Evolutionary conservation across 1,140 invertebrate species (phyloP).

Genomic region (Nylanderia fulva): DNA sequence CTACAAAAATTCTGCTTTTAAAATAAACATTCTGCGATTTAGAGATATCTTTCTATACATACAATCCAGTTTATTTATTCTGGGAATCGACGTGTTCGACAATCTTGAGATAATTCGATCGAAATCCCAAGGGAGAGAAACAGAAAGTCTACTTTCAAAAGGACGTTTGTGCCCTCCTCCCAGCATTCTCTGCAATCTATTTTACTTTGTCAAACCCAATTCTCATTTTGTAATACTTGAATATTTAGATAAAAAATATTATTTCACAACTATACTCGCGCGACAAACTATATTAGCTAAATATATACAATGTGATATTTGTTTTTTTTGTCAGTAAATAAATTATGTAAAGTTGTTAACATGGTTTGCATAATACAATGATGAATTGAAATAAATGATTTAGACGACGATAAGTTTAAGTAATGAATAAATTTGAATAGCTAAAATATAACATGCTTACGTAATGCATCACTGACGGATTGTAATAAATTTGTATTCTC

Average conservation of each 20-base stretch:
- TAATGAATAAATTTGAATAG: neutral
- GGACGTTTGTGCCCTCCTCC: neutral
- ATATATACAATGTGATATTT: neutral
- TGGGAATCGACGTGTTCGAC: neutral
- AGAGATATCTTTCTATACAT: neutral
- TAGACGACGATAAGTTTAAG: neutral
- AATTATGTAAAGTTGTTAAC: neutral
- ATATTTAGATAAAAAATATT: neutral
- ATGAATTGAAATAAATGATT: neutral
- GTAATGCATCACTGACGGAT: neutral
- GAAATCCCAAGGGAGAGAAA: neutral
- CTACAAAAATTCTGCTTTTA: neutral
- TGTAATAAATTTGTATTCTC: constrained; percentile 15
- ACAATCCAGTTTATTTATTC: neutral
- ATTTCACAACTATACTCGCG: neutral
- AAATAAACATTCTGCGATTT: neutral
- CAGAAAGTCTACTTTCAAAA: neutral
- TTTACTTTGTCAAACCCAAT: neutral
- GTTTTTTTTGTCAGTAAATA: neutral
- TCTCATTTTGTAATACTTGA: neutral
- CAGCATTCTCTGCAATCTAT: neutral
- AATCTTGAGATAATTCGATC: neutral
- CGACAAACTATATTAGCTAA: neutral
- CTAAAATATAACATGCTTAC: neutral
- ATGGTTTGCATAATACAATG: too few species aligned